Evolutionary conservation across 2,888 invertebrate species (phyloP).

Genomic region (Eupithecia vulgata): DNA sequence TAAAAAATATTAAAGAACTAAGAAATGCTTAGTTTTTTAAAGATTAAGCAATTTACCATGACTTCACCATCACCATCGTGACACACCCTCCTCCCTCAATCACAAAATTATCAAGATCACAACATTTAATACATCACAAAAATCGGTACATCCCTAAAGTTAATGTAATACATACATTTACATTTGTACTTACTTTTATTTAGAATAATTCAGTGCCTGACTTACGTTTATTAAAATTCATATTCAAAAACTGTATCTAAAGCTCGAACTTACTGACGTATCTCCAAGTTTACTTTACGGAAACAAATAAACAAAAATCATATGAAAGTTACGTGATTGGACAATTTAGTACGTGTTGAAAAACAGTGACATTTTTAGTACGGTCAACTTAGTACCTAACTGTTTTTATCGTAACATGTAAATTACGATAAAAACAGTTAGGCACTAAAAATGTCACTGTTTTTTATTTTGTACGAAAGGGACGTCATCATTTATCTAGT

Average conservation of each 20-base stretch:
- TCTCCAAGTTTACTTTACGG: background rate
- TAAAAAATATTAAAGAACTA: background rate
- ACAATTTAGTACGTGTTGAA: too few relatives aligned
- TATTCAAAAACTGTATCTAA: conserved; percentile 21
- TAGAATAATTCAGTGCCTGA: conserved; percentile 43
- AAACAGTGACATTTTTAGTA: too few relatives aligned
- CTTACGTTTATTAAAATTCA: conserved; percentile 27
- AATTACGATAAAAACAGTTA: too few relatives aligned
- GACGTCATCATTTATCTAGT: background rate
- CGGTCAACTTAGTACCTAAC: too few relatives aligned
- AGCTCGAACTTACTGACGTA: background rate
- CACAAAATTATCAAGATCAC: conserved; percentile 18
- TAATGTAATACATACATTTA: conserved; percentile 27
- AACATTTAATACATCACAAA: conserved; percentile 16
- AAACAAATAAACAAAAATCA: background rate
- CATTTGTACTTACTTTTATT: conserved; percentile 37
- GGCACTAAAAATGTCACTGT: background rate
- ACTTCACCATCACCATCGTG: background rate
- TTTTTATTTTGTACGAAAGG: background rate
- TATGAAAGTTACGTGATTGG: background rate
- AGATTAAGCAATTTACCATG: background rate
- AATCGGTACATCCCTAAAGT: conserved; percentile 25
- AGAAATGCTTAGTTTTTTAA: background rate
- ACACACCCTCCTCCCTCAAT: conserved; percentile 8
- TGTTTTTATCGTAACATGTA: too few relatives aligned